Base-by-base conservation (phyloP, 2,888 invertebrate species). In the Poecilus cupreus region DNA sequence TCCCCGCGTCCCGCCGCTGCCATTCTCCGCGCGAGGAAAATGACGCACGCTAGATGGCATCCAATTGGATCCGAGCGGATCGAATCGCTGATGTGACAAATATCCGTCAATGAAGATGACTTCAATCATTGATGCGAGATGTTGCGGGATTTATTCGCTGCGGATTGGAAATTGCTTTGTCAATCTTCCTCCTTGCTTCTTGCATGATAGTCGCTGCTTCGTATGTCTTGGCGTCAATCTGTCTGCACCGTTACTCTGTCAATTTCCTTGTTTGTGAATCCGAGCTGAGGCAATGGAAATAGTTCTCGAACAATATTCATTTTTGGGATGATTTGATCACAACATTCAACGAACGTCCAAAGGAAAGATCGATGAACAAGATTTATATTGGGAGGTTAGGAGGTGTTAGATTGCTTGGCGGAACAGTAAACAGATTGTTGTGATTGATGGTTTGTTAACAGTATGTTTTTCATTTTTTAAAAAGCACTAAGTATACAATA, bases 71-170 rank as follows among this genome's bases (percentile, higher is more conserved):
- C n/a, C 22, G 32, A 26, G 8, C 43, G 60, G 57, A 24, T 57
- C 8, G 60, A 60, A 60, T 24, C 60, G 60, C 60, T 60, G 60
- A 60, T 37, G 46, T 72, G 72, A 72, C 72, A 72, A 72, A 72
- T 72, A 24, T 32, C 72, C 46, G 24, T 46, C 46, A 46, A 72
- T 72, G 72, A 49, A 72, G 37, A 72, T 72, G 72, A 49, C 24
- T 72, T 72, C 49, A 37, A 70, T 70, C 70, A 70, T 16, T 70
- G 39, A 37, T 70, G 70, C 70, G 37, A 60, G 70, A 39, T 43
- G 70, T 70, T 37, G 70, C 39, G 60, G 18, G 64, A 68, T 68
- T 68, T 68, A 68, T 68, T 32, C 37, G 64, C 6, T 5, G 37
- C 18, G 37, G 51, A 32, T 32, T 37, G 64, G 64, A 68, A 68